Percentiles rank a stretch among this genome's conserved stretches.
phyloP scores from a whole-genome alignment of 64 coral and sea anemone species.

The Porites australiensis region DNA sequence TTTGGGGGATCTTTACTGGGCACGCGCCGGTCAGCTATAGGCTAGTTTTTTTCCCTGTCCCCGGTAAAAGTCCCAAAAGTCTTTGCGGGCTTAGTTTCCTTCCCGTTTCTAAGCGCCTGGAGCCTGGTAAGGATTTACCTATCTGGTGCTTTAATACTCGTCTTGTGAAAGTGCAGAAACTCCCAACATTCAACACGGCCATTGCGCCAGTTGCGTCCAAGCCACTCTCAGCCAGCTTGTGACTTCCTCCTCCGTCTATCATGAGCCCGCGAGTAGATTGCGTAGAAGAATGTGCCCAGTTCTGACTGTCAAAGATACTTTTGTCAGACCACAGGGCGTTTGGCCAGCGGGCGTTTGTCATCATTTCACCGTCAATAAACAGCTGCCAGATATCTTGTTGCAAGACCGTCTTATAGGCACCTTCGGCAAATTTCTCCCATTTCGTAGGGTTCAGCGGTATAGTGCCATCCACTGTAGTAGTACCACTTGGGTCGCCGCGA shows the following conservation, averaged over 20 bases:
- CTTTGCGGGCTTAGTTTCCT: no score
- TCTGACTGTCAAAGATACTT: conserved; percentile 51
- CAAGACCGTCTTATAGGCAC: background rate
- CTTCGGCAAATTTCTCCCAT: background rate
- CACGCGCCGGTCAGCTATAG: no score
- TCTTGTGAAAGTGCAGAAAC: conserved; percentile 74
- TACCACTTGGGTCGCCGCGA: background rate
- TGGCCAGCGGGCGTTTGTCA: conserved; percentile 83
- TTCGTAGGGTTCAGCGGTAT: background rate
- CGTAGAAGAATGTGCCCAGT: conserved; percentile 62
- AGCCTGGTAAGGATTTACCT: background rate
- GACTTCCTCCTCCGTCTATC: conserved; percentile 59
- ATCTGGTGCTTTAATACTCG: conserved; percentile 18
- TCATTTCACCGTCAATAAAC: conserved; percentile 67
- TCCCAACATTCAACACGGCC: conserved; percentile 78
- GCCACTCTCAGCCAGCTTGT: conserved; percentile 76
- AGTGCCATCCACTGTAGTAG: background rate
- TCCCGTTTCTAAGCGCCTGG: no score
- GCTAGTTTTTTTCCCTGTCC: no score
- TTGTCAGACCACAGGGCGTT: conserved; percentile 44
- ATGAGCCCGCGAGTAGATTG: conserved; percentile 51
- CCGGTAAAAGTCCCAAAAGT: no score
- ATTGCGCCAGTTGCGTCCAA: conserved; percentile 71
- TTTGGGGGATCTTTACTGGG: no score
- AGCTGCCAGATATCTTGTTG: conserved; percentile 48